Evolutionary conservation across 2,888 invertebrate genomes (phyloP), one percentile per base, ranked within the genome.

Genomic region (Lithosia quadra): DNA sequence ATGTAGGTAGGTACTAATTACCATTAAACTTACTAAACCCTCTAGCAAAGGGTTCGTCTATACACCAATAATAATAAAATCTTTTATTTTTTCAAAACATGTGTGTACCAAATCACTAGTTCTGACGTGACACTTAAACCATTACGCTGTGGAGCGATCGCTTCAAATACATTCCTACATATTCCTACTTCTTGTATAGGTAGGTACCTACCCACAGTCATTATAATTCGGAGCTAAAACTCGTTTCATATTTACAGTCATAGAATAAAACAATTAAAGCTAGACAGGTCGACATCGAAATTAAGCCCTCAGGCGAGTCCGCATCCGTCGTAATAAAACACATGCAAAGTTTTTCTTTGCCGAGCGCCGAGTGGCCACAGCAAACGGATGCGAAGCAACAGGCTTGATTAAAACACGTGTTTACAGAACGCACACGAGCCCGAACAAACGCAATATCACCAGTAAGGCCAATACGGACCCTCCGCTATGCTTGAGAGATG

Each of bases 301-400:
- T 95, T 92, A 93, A 93, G 89, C 93, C 94, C 92, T 86, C 83
- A 80, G 89, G 94, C 88, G 67, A 80, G 81, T 86, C 85, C 87
- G 91, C 91, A 88, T 92, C 93, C 93, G 91, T 92, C 92, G 94
- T 94, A 94, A 94, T 94, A 94, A 93, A 94, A 93, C 93, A 89
- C 91, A 94, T 94, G 94, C 94, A 94, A 94, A 95, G 94, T 94
- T 94, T 93, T 94, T 94, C 94, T 93, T 94, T 95, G 93, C 92
- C 82, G 84, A 92, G 90, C 87, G 87, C 82, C 85, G 88, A 88
- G 88, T 88, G 89, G 91, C 91, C 92, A 87, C 92, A 89, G 90
- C 89, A 84, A 90, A 86, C 93, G 94, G 94, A 93, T 89, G 89
- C 86, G 90, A 88, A 92, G 94, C 94, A 94, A 94, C 94, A 94